Base-by-base conservation (phyloP, 2,888 invertebrate genomes). In the Acrobasis repandana region DNA sequence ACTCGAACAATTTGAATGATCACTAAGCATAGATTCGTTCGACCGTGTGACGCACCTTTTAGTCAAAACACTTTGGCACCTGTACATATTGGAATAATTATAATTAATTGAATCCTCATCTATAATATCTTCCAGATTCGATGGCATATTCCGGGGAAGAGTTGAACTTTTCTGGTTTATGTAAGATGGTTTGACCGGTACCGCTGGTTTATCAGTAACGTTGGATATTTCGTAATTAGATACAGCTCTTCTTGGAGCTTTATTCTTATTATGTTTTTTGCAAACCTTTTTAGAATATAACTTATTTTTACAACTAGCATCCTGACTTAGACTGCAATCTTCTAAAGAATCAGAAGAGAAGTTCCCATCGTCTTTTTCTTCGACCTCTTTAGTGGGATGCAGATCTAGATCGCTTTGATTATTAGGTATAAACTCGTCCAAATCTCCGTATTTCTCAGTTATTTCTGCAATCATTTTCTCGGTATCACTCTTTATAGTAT, bases 261-360 rank as follows among this genome's bases (percentile, higher is more conserved):
- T 67, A 57, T 78, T 85, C 69, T 92, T 93, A 28, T 88, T 93
- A 65, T 93, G 93, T 63, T 93, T 93, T 65, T 91, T 93, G 63
- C 93, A 93, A 8, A 93, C 79, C 68, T 90, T 91, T 71, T 93
- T 94, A 9, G 85, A 93, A 77, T 79, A 94, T 64, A 80, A 76
- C 74, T 93, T 93, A 62, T 92, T 93, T 70, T 92, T 84, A 67
- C 91, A 91, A 66, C 90, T 91, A 14, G 85, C 87, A 54, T 93
- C 93, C 71, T 93, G 90, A 67, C 93, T 93, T 0, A 94, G 81
- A 75, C 94, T 94, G 72, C 94, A 94, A 65, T 95, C 96, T 84
- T 96, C 96, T 58, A 96, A 83, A 0, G 96, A 96, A 85, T 96
- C 96, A 0, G 96, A 96, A 57, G 96, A 96, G 71, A 96, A 96